phyloP scores from a whole-genome alignment of 1,140 invertebrate species.

The Drosophila orena region DNA sequence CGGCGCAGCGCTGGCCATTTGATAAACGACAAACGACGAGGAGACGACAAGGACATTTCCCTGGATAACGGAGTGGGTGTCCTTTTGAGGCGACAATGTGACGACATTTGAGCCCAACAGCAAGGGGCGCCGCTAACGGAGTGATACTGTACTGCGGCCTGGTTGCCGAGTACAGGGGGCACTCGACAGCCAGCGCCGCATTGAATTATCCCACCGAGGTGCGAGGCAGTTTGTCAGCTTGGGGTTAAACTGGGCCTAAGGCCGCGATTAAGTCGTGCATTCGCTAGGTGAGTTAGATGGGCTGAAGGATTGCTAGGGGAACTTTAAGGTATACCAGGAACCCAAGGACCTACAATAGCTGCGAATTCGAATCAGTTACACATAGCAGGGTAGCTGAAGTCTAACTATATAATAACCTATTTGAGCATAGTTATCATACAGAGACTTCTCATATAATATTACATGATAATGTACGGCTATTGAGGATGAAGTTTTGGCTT shows the following conservation, averaged over 20 bases:
- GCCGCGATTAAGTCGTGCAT: conserved; percentile 2
- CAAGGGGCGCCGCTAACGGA: conserved; percentile 2
- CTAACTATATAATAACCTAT: no score
- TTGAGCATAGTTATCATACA: no score
- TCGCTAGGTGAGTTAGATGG: not conserved
- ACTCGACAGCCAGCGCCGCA: not conserved
- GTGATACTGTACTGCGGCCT: not conserved
- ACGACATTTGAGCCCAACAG: conserved; percentile 61
- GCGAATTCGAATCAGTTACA: no score
- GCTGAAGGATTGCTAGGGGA: not conserved
- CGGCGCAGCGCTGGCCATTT: conserved; percentile 75
- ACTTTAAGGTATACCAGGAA: not conserved
- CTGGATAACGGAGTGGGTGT: conserved; percentile 1
- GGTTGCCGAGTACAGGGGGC: no score
- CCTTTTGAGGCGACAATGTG: conserved; percentile 70
- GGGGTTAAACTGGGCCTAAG: not conserved
- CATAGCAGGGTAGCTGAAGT: no score
- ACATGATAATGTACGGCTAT: no score
- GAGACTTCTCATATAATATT: no score
- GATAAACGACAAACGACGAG: conserved; percentile 75
- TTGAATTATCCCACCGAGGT: conserved; percentile 30
- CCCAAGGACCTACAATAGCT: no score
- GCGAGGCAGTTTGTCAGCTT: conserved; percentile 4
- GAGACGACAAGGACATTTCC: conserved; percentile 41
- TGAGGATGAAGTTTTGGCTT: no score